Percentiles rank a stretch among this genome's conserved stretches.
Conservation (phyloP, 2,888 invertebrate genomes). For the Tridacna gigas region DNA sequence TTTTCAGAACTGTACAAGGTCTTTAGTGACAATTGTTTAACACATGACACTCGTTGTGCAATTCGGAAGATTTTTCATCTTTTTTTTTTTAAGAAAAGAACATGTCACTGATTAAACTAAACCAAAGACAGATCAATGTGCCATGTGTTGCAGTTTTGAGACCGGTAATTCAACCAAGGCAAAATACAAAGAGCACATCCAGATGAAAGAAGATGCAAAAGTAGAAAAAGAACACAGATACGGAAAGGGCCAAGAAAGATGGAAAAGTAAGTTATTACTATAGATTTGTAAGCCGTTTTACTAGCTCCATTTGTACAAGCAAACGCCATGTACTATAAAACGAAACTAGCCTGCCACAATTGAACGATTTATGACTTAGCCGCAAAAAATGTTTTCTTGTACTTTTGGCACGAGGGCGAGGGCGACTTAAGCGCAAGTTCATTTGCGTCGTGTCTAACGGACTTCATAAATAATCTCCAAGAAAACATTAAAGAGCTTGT, state of each 20-base stretch:
- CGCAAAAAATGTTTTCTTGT: constrained; percentile 40
- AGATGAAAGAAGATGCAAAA: constrained; percentile 31
- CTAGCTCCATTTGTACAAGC: constrained; percentile 55
- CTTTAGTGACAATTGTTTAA: not conserved
- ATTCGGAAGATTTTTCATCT: not conserved
- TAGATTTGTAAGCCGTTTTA: constrained; percentile 62
- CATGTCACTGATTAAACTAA: constrained; percentile 26
- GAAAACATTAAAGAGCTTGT: constrained; percentile 35
- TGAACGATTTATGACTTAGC: constrained; percentile 53
- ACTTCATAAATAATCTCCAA: not conserved
- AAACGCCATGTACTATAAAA: constrained; percentile 62
- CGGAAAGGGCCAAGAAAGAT: constrained; percentile 15
- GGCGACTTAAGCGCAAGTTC: constrained; percentile 35
- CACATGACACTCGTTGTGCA: not conserved
- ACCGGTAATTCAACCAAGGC: constrained; percentile 45
- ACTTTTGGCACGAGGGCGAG: constrained; percentile 62
- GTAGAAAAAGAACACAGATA: constrained; percentile 31
- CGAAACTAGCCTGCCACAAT: constrained; percentile 58
- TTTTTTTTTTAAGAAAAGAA: constrained; percentile 29
- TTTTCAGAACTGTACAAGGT: constrained; percentile 10
- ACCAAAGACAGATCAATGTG: constrained; percentile 51
- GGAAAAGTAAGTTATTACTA: constrained; percentile 33
- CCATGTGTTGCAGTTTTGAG: constrained; percentile 35
- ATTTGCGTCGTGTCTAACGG: constrained; percentile 28
- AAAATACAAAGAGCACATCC: constrained; percentile 28